Percentiles rank a stretch among this genome's conserved stretches.
Evolutionary conservation across 2,888 invertebrate species (phyloP).

Genomic region (Cremastobaeus sp.): DNA sequence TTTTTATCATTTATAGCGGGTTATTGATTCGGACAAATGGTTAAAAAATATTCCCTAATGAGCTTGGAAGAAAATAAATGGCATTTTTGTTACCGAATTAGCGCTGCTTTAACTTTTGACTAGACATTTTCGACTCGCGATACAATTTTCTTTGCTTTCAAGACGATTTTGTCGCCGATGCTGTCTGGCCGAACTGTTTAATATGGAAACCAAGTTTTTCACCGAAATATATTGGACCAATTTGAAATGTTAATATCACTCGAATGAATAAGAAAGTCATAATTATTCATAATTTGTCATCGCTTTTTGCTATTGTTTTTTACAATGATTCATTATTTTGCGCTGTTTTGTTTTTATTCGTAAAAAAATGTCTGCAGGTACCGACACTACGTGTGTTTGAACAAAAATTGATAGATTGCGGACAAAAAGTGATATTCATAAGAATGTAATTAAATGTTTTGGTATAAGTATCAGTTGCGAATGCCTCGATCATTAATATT

Average conservation of each 20-base stretch:
- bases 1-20: constrained; percentile 15
- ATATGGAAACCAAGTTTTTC: constrained; percentile 38
- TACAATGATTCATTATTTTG: constrained; percentile 20
- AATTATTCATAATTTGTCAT: constrained; percentile 44
- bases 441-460: too few relatives aligned
- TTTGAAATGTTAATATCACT: constrained; percentile 33
- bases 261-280: constrained; percentile 38
- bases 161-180: not conserved
- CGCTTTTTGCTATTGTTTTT: constrained; percentile 19
- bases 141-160: not conserved
- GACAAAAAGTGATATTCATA: too few relatives aligned
- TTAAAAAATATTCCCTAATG: too few relatives aligned
- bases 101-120: not conserved
- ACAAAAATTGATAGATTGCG: too few relatives aligned
- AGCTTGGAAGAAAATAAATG: too few relatives aligned
- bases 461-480: too few relatives aligned
- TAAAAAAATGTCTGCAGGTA: too few relatives aligned
- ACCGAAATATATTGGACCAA: constrained; percentile 6
- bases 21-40: not conserved
- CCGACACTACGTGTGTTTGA: too few relatives aligned
- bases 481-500: too few relatives aligned
- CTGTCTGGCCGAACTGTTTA: constrained; percentile 16
- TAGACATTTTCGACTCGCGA: not conserved
- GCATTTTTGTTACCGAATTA: too few relatives aligned
- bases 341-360: too few relatives aligned